These are phyloP conservation scores for Macrosiphum euphorbiae DNA, from an alignment of 2,888 invertebrate genomes.

Conservation along the genomic window DNA sequence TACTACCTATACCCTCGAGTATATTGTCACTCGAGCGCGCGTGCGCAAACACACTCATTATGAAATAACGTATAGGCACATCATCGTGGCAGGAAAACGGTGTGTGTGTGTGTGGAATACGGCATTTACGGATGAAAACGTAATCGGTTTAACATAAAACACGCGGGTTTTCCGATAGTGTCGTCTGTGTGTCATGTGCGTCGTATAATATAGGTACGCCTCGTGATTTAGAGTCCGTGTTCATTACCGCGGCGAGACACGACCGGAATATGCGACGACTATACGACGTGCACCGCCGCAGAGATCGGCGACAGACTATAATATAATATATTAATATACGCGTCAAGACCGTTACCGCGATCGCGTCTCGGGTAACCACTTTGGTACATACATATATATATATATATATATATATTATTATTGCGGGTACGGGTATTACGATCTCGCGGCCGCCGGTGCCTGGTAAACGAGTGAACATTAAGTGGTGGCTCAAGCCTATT, in stretches of 20 bases:
- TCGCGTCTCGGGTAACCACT: background rate
- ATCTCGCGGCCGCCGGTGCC: background rate
- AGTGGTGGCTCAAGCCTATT: background rate
- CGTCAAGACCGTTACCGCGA: constrained; percentile 46
- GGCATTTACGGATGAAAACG: constrained; percentile 48
- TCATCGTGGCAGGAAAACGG: no score
- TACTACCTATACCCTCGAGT: background rate
- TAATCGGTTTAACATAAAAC: constrained; percentile 55
- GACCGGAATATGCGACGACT: constrained; percentile 11
- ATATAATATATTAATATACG: background rate
- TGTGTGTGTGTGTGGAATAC: background rate
- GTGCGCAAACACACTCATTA: background rate
- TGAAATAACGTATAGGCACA: background rate
- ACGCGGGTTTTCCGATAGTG: constrained; percentile 42
- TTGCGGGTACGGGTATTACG: background rate
- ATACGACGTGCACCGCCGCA: background rate
- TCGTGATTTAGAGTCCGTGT: constrained; percentile 56
- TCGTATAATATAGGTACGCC: no score
- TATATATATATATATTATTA: background rate
- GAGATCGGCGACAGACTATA: background rate
- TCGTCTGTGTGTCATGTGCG: constrained; percentile 6
- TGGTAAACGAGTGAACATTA: background rate
- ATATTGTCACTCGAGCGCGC: background rate
- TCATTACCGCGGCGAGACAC: constrained; percentile 40
- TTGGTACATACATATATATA: background rate